Evolutionary conservation across 1,140 invertebrate genomes (phyloP), one percentile per base, ranked within the genome.

Genomic region (Carcinoscorpius rotundicauda): DNA sequence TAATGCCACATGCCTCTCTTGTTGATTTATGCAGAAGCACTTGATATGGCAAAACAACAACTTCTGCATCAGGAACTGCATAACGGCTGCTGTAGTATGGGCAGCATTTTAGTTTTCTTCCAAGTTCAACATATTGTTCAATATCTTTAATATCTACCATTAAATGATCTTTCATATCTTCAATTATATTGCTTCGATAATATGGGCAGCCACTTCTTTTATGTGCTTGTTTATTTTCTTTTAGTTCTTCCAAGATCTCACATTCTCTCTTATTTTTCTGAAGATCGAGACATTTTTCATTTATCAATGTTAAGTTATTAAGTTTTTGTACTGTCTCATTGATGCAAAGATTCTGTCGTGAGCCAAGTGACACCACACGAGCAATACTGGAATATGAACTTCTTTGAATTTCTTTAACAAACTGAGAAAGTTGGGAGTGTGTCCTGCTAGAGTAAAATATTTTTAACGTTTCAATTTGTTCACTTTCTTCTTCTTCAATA

Each of bases 381-480:
- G 88, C 79, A 68, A 84, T 76, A 55, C 86, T 77, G 51, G 79
- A 81, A 78, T 88, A 96, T 5, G 84, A 81, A 70, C 90, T 97
- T 73, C 86, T 87, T 68, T 89, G 85, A 0, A 99, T 81, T 82
- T 98, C 96, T 62, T 85, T 82, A 50, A 97, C 84, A 81, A 98
- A 94, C 76, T 99, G 96, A 3, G 88, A 84, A 49, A 99, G 77
- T 75, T 99, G 96, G 6, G 94, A 97, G 79, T 99, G 95, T 51
- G 96, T 98, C 75, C 96, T 82, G 68, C 93, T 97, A 72, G 92
- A 94, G 78, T 92, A 97, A 73, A 87, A 93, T 68, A 98, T 88
- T 72, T 82, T 81, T 63, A 73, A 73, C 51, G 72, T 71, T 67
- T 73, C 66, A 69, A 76, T 65, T 50, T 67, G 66, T 10, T 69